A percentile compares a stretch with the other conserved stretches of the same genome.
These are phyloP conservation scores for Trachymyrmex cornetzi DNA, from an alignment of 1,140 invertebrate genomes.

Conservation along the genomic window DNA sequence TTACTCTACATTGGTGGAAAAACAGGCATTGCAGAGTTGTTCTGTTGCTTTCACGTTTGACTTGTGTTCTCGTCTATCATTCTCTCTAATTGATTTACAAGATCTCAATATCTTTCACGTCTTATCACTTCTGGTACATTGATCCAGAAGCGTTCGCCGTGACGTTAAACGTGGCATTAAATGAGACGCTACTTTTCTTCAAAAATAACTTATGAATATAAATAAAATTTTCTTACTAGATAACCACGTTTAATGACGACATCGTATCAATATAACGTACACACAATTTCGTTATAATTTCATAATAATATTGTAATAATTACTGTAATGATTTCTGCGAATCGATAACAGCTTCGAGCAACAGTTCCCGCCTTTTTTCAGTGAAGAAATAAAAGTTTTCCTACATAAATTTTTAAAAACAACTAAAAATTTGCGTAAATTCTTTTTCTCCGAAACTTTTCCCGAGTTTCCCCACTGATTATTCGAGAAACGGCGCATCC, in stretches of 20 bases:
- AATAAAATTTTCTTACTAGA: neutral
- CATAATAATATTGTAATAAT: neutral
- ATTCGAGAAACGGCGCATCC: slow-evolving; percentile 25
- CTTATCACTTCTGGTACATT: slow-evolving; percentile 42
- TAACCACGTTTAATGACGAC: neutral
- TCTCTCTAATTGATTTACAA: neutral
- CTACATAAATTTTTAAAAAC: neutral
- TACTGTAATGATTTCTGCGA: neutral
- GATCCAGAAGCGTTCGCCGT: neutral
- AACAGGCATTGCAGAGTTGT: no score
- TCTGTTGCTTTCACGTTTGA: neutral
- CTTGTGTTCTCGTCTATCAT: neutral
- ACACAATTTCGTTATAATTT: neutral
- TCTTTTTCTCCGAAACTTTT: neutral
- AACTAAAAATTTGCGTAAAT: neutral
- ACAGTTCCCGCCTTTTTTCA: neutral
- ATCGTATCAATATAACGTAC: neutral
- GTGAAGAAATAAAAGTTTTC: neutral
- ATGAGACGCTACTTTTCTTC: neutral
- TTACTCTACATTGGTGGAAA: no score
- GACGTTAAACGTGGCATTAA: neutral
- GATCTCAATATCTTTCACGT: slow-evolving; percentile 18
- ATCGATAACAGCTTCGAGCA: neutral
- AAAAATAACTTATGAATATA: neutral
- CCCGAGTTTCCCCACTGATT: neutral